These are phyloP conservation scores for Xiphydria camelus DNA, from an alignment of 2,888 invertebrate genomes.

Conservation along the genomic window DNA sequence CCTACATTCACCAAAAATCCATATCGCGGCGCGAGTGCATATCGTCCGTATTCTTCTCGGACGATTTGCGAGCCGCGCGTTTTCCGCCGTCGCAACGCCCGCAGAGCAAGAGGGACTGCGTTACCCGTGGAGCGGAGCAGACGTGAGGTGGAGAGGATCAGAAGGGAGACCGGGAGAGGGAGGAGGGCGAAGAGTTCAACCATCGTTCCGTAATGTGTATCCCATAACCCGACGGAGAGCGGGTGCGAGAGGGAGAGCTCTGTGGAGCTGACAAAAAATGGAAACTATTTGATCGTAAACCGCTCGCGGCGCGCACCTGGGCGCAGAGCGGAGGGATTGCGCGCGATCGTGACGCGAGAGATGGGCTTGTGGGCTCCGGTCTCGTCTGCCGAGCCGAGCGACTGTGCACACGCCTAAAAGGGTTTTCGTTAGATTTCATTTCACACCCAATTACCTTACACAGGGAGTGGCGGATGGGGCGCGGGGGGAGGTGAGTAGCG, in stretches of 20 bases:
- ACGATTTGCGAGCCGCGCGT: too few relatives aligned
- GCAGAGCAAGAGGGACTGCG: too few relatives aligned
- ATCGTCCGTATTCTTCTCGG: too few relatives aligned
- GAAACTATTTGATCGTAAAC: constrained; percentile 52
- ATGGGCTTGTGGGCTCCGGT: constrained; percentile 26
- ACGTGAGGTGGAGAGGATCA: background rate
- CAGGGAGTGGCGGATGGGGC: too few relatives aligned
- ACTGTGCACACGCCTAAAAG: constrained; percentile 57
- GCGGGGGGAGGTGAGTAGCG: too few relatives aligned
- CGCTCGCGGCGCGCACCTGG: constrained; percentile 24
- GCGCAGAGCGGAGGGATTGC: too few relatives aligned
- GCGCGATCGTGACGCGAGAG: constrained; percentile 5
- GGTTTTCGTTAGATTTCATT: constrained; percentile 58
- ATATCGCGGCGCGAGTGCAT: too few relatives aligned
- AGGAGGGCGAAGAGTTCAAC: constrained; percentile 31
- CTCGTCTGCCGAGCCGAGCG: constrained; percentile 38
- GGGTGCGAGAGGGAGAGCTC: constrained; percentile 37
- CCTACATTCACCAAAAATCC: too few relatives aligned
- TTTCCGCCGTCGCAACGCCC: too few relatives aligned
- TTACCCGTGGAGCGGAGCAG: background rate
- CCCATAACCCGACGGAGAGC: constrained; percentile 28
- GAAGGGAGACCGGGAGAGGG: constrained; percentile 3
- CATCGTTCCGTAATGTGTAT: constrained; percentile 39
- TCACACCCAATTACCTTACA: constrained; percentile 56
- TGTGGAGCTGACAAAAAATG: constrained; percentile 40